Evolutionary conservation across 2,888 invertebrate species (phyloP).

Genomic region (Suillia variegata): DNA sequence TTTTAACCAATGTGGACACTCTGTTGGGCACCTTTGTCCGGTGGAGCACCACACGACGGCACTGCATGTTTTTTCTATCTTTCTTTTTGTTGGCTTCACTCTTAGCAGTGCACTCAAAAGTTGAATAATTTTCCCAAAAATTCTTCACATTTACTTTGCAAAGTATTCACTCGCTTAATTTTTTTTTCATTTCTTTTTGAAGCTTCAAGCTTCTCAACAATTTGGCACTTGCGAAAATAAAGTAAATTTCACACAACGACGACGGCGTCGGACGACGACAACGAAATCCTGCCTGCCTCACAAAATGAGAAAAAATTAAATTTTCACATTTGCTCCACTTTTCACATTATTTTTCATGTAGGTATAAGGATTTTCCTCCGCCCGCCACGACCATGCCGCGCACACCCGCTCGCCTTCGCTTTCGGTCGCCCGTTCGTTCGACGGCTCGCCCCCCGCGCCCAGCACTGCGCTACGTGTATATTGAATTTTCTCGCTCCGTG

Average conservation of each 20-base stretch:
- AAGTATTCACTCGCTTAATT: not conserved
- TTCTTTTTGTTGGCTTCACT: too few species aligned
- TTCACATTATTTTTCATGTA: conserved; percentile 36
- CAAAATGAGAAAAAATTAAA: too few species aligned
- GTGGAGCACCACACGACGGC: too few species aligned
- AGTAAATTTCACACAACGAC: not conserved
- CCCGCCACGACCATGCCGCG: conserved; percentile 30
- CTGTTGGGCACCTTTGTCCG: too few species aligned
- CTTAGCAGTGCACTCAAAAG: too few species aligned
- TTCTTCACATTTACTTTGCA: not conserved
- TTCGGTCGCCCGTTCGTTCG: conserved; percentile 13
- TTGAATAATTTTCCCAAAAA: not conserved
- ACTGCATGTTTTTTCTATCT: too few species aligned
- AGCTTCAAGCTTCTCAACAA: too few species aligned
- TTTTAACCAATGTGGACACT: not conserved
- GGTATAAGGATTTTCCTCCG: conserved; percentile 41
- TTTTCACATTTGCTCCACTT: conserved; percentile 39
- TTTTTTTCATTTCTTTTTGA: not conserved
- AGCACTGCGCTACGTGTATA: conserved; percentile 36
- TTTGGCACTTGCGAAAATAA: not conserved
- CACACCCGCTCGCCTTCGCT: conserved; percentile 34
- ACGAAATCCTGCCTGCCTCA: too few species aligned
- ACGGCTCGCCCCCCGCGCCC: conserved; percentile 20
- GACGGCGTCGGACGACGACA: too few species aligned
- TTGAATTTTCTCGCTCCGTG: conserved; percentile 42